Conservation (phyloP, 2,888 invertebrate genomes). For the Nomada lathburiana region DNA sequence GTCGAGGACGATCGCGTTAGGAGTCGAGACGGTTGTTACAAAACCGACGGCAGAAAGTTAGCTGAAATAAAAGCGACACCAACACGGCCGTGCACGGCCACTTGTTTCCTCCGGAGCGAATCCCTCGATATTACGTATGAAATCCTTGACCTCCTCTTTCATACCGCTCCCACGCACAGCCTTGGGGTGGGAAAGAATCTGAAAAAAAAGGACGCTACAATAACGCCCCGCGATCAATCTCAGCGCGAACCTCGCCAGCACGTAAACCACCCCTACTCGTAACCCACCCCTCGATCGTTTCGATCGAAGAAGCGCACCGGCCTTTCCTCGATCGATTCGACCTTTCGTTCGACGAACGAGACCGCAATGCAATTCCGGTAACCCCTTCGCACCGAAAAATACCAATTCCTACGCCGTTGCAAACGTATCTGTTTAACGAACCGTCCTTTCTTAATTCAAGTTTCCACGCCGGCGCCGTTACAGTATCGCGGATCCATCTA, state of each 20-base stretch:
- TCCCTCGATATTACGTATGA: slow-evolving; percentile 36
- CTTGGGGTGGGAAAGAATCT: slow-evolving; percentile 1
- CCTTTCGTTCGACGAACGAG: too few species aligned
- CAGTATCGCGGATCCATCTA: neutral
- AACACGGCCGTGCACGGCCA: slow-evolving; percentile 6
- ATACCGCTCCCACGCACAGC: slow-evolving; percentile 23
- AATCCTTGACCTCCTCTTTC: slow-evolving; percentile 40
- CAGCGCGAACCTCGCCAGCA: neutral
- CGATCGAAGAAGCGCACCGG: neutral
- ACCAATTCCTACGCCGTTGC: too few species aligned
- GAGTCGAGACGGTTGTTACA: slow-evolving; percentile 15
- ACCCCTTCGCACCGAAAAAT: too few species aligned
- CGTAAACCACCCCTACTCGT: neutral
- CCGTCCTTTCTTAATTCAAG: neutral
- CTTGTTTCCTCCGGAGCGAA: slow-evolving; percentile 30
- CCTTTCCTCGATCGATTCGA: neutral
- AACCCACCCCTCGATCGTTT: neutral
- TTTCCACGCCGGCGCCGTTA: neutral
- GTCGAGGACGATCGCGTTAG: neutral
- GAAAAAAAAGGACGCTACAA: slow-evolving; percentile 13
- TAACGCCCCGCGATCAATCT: slow-evolving; percentile 21
- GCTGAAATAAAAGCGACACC: neutral
- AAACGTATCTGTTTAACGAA: too few species aligned
- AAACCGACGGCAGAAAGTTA: slow-evolving; percentile 1
- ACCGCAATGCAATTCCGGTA: too few species aligned